Percentiles rank a stretch among this genome's conserved stretches.
phyloP scores from a whole-genome alignment of 2,113 vertebrate genomes.

The Engystomops pustulosus region DNA sequence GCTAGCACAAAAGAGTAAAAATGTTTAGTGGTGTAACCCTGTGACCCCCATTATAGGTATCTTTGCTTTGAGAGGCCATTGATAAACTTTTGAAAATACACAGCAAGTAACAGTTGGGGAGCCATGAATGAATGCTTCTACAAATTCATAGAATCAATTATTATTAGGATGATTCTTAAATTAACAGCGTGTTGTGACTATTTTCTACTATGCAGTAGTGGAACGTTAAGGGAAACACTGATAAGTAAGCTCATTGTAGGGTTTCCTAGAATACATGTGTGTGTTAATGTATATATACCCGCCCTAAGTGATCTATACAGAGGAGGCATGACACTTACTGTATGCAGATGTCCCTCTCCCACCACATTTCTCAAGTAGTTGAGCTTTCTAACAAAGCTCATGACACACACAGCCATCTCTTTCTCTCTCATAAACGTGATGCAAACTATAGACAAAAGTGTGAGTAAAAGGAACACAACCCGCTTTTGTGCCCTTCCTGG shows the following conservation, averaged over 20 bases:
- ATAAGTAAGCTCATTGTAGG: background rate
- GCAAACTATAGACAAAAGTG: slow-evolving; percentile 18
- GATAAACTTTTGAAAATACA: too few relatives aligned
- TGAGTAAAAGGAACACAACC: background rate
- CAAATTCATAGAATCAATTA: too few relatives aligned
- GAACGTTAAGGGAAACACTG: too few relatives aligned
- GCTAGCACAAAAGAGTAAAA: background rate
- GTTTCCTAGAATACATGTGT: background rate
- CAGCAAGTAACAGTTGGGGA: too few relatives aligned
- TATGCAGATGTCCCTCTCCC: slow-evolving; percentile 20
- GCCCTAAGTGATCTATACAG: background rate
- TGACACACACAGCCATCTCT: background rate
- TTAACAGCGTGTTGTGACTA: too few relatives aligned
- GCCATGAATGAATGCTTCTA: too few relatives aligned
- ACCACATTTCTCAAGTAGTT: slow-evolving; percentile 11
- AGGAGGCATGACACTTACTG: slow-evolving; percentile 3
- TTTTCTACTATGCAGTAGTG: too few relatives aligned
- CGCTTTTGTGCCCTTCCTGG: slow-evolving; percentile 35
- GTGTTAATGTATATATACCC: background rate
- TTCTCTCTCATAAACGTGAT: background rate
- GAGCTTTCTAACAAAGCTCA: background rate
- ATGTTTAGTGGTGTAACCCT: background rate
- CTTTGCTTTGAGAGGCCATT: too few relatives aligned
- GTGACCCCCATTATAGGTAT: too few relatives aligned
- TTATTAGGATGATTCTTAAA: too few relatives aligned